phyloP scores from a whole-genome alignment of 1,140 invertebrate species.

The Cydia fagiglandana region DNA sequence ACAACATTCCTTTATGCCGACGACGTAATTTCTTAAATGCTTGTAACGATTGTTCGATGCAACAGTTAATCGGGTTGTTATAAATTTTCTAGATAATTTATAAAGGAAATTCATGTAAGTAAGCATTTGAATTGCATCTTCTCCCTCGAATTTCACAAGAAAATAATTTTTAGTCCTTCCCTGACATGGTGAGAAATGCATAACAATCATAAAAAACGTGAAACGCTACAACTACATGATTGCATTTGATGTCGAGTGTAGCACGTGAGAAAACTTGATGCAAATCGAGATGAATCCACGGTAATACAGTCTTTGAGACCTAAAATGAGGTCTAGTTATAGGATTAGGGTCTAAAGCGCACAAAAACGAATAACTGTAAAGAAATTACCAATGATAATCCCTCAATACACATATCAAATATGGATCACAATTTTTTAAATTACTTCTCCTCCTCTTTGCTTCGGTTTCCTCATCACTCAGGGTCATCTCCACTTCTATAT shows the following conservation, averaged over 20 bases:
- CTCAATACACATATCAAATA: too few species aligned
- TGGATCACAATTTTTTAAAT: too few species aligned
- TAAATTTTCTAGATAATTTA: too few species aligned
- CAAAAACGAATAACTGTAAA: too few species aligned
- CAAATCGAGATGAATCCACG: background rate
- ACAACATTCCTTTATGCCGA: background rate
- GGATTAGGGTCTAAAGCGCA: background rate
- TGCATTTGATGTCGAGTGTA: constrained; percentile 3
- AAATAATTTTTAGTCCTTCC: background rate
- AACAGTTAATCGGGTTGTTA: too few species aligned
- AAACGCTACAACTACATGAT: background rate
- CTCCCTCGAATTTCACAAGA: background rate
- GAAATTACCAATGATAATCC: too few species aligned
- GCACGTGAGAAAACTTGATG: background rate
- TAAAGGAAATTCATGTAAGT: background rate
- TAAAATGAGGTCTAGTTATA: background rate
- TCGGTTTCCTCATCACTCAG: too few species aligned
- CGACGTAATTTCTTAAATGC: background rate
- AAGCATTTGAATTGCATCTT: background rate
- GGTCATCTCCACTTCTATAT: too few species aligned
- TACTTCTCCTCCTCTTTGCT: too few species aligned
- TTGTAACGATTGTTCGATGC: too few species aligned
- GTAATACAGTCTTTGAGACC: background rate
- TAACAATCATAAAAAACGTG: constrained; percentile 1
- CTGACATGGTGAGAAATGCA: background rate